Evolutionary conservation across 2,113 vertebrate genomes (phyloP).

Genomic region (Glaucidium brasilianum): DNA sequence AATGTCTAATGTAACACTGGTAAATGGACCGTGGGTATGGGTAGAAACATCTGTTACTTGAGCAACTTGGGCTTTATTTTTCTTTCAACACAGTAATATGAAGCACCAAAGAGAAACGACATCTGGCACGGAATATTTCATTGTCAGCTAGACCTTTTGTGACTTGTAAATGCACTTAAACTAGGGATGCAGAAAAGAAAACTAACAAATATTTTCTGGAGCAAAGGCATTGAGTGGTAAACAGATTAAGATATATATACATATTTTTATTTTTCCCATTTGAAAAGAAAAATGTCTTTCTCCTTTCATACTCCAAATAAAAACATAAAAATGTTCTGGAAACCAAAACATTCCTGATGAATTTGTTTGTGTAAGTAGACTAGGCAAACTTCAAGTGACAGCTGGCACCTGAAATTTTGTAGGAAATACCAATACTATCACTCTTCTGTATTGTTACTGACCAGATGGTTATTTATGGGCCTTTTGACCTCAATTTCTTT

Average conservation of each 20-base stretch:
- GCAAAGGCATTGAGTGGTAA: not conserved
- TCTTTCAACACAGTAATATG: not conserved
- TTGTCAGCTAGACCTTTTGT: not conserved
- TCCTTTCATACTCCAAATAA: not conserved
- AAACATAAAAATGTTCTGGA: not conserved
- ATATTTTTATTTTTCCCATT: not conserved
- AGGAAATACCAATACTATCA: constrained; percentile 28
- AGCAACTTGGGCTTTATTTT: constrained; percentile 2
- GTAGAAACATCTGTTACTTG: constrained; percentile 33
- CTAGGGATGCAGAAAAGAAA: not conserved
- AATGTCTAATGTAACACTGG: not conserved
- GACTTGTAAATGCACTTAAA: not conserved
- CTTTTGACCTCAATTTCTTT: constrained; percentile 37
- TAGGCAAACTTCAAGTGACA: not conserved
- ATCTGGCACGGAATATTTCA: constrained; percentile 9
- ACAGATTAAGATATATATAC: not conserved
- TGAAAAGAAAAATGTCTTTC: not conserved
- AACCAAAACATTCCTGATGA: not conserved
- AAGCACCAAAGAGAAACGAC: not conserved
- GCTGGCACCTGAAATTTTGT: constrained; percentile 15
- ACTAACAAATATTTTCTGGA: not conserved
- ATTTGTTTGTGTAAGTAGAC: not conserved
- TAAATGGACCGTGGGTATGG: not conserved
- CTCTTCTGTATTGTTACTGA: not conserved
- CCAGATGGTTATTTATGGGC: constrained; percentile 47